These are phyloP conservation scores for Acropternis orthonyx DNA, from an alignment of 2,797 vertebrate genomes.

Conservation along the genomic window DNA sequence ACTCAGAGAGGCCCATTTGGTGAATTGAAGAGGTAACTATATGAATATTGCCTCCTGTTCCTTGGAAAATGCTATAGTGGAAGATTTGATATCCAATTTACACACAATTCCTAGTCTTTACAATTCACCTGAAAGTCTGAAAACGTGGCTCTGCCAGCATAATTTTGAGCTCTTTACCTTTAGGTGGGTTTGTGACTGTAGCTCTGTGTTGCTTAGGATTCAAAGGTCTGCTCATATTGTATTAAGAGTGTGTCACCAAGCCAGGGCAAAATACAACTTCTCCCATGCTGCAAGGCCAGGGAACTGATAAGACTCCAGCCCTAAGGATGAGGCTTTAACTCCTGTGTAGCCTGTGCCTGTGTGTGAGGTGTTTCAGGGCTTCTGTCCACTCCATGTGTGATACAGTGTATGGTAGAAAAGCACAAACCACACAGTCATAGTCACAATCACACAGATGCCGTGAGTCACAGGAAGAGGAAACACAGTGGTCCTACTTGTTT, in stretches of 20 bases:
- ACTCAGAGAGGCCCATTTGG: not conserved
- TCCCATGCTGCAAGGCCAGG: not conserved
- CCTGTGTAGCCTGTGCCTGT: not conserved
- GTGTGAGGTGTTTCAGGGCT: not conserved
- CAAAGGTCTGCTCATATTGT: not conserved
- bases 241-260: not conserved
- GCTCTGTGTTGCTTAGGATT: not conserved
- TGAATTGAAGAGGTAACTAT: not conserved
- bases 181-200: not conserved
- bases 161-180: not conserved
- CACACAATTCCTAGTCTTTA: not conserved
- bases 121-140: not conserved
- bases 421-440: rapidly evolving
- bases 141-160: not conserved
- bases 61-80: not conserved
- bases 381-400: rapidly evolving
- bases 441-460: not conserved
- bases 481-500: slow-evolving; percentile 84
- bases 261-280: not conserved
- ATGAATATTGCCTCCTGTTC: not conserved
- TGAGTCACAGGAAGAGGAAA: not conserved
- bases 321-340: not conserved
- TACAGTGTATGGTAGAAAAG: not conserved
- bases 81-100: not conserved
- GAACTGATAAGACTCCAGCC: not conserved